Percentiles rank a stretch among this genome's conserved stretches.
Conservation (phyloP, 2,113 vertebrate species). For the Ellobius talpinus region DNA sequence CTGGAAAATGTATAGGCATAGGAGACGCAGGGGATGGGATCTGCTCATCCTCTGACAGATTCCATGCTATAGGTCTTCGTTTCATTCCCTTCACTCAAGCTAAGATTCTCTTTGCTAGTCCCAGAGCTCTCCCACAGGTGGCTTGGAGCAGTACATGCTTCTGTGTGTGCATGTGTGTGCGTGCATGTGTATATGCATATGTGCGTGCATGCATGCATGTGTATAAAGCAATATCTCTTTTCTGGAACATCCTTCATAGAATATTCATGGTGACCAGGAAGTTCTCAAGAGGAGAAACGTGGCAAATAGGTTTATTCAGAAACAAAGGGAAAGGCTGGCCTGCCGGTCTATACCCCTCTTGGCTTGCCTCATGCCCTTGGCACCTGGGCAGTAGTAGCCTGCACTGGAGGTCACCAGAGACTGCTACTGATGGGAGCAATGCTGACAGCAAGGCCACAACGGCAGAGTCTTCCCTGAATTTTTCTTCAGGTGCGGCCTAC, state of each 20-base stretch:
- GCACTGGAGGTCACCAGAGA: neutral
- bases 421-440: too few relatives aligned
- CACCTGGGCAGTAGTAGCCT: too few relatives aligned
- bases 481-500: neutral
- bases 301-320: constrained; percentile 38
- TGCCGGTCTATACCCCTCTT: too few relatives aligned
- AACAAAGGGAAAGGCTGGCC: neutral
- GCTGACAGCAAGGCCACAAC: neutral
- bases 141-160: neutral
- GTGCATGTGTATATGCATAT: neutral
- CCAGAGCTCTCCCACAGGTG: neutral
- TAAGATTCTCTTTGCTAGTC: neutral
- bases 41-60: neutral
- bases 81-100: neutral
- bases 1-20: neutral
- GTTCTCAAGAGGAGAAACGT: neutral
- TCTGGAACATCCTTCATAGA: constrained; percentile 37
- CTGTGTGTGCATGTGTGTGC: neutral
- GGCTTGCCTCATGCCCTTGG: neutral
- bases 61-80: neutral
- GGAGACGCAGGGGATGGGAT: neutral
- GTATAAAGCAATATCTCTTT: neutral
- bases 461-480: neutral
- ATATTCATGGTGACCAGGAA: constrained; percentile 48
- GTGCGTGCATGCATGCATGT: neutral